phyloP scores from a whole-genome alignment of 2,113 vertebrate species.

The Lophotis ruficrista region DNA sequence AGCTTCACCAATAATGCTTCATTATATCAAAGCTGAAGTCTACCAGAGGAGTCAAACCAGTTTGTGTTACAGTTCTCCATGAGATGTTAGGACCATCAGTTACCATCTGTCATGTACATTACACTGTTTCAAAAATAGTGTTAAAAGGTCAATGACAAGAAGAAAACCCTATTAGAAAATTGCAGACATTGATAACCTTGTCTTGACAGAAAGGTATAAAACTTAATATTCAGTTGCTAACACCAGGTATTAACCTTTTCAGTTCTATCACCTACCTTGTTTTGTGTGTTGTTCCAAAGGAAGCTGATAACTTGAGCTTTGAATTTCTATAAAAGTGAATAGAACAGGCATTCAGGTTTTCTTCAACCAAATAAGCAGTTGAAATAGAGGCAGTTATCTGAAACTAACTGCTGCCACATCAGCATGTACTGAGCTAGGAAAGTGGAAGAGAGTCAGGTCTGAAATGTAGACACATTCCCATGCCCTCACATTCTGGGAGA shows the following conservation, averaged over 20 bases:
- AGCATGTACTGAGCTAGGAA: neutral
- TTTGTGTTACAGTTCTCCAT: neutral
- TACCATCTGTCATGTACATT: neutral
- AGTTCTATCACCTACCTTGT: constrained; percentile 73
- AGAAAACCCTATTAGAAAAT: neutral
- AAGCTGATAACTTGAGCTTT: constrained; percentile 86
- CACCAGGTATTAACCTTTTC: neutral
- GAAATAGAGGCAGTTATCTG: neutral
- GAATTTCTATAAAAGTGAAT: constrained; percentile 81
- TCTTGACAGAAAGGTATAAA: neutral
- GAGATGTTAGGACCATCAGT: neutral
- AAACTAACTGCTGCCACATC: neutral
- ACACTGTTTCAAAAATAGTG: neutral
- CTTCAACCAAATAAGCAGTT: neutral
- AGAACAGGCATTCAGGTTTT: neutral
- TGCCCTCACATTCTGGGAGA: neutral
- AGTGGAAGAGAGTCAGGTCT: neutral
- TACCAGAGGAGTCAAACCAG: neutral
- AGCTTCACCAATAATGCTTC: neutral
- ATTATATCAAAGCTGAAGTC: neutral
- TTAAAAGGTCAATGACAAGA: neutral
- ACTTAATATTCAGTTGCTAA: neutral
- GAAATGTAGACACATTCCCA: neutral
- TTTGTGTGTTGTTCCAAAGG: constrained; percentile 88
- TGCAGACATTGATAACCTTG: neutral